Conservation (phyloP, 2,113 vertebrate genomes). For the Paramormyrops kingsleyae region DNA sequence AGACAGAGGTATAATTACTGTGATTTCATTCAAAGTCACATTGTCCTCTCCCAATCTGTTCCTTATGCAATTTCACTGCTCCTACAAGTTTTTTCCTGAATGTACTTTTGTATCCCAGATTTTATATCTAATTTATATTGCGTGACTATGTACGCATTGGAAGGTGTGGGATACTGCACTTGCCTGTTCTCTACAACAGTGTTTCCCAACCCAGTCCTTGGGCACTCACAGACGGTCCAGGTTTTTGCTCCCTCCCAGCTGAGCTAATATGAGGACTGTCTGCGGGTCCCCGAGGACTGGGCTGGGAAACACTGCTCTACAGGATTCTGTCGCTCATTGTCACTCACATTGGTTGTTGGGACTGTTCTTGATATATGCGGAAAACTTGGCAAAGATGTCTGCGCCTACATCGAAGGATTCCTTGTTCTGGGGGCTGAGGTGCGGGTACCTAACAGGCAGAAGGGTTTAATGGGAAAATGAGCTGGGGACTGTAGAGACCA, state of each 20-base stretch:
- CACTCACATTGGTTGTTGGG: conserved; percentile 76
- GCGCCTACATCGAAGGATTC: conserved; percentile 87
- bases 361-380: conserved; percentile 86
- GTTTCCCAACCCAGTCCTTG: background rate
- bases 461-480: conserved; percentile 9
- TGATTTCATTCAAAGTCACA: background rate
- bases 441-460: conserved; percentile 71
- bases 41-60: background rate
- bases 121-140: background rate
- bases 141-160: background rate
- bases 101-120: background rate
- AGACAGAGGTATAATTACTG: background rate
- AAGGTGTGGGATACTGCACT: background rate
- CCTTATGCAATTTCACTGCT: background rate
- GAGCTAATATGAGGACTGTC: background rate
- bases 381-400: conserved; percentile 93
- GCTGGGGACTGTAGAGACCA: background rate
- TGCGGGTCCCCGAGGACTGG: background rate
- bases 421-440: conserved; percentile 80
- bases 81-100: background rate
- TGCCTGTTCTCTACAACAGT: background rate
- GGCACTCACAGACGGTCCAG: background rate
- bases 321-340: background rate
- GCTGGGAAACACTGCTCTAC: background rate
- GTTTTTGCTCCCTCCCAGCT: background rate